Base-by-base conservation (phyloP, 2,797 vertebrate genomes). In the Coendou prehensilis region DNA sequence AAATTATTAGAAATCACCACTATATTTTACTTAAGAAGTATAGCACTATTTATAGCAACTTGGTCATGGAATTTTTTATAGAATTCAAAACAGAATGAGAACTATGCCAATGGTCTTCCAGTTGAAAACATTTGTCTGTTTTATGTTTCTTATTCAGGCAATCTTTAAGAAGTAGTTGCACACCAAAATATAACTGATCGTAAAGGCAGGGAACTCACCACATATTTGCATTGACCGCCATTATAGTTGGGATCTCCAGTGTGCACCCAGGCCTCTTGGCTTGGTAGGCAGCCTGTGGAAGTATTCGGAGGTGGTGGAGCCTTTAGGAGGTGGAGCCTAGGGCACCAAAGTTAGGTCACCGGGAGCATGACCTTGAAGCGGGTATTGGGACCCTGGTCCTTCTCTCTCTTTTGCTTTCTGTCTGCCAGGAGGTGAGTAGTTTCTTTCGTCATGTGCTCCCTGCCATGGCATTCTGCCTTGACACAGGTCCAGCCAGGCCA, bases 61-160 rank as follows among this genome's bases (percentile, higher is more conserved):
- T 80, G 63, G n/a, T 59, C 79, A 80, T 69, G 30, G 63, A 76
- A 75, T 85, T 59, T 85, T 95, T 95, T 96, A 71, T 93, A 78
- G 23, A 78, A 67, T 92, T 82, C 71, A 69, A 91, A 89, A 76
- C 84, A 93, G 52, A 6, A 67, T 47, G 52, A 82, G n/a, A 52
- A 7, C 45, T 57, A 11, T 52, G 28, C 10, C 14, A 61, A 22
- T 8, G 26, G 71, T 91, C 10, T 86, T 94, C 15, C 64, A 64
- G 26, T 59, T 11, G 11, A 47, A 64, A 80, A 14, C 4, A 61
- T 67, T 64, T 56, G 52, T 80, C 26, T 75, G n/a, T 59, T 47
- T 89, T 91, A 15, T 79, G 26, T 37, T 63, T 91, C 14, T 80
- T 87, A 61, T 61, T 75, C 9, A 50, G 26, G 56, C 8, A 33